These are phyloP conservation scores for Notechis scutatus DNA, from an alignment of 2,113 vertebrate species.

Conservation along the genomic window DNA sequence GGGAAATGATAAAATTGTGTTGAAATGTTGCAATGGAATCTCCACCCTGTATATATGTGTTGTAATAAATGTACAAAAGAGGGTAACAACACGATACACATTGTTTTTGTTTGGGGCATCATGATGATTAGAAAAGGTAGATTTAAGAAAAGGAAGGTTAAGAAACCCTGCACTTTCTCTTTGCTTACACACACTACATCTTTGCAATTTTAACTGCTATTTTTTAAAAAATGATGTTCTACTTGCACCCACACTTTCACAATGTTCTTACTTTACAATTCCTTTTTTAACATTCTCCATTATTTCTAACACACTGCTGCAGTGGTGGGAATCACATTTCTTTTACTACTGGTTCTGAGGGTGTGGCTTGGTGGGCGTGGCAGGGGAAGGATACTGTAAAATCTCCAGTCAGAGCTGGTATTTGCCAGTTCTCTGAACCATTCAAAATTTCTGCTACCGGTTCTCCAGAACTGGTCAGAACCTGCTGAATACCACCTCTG, in stretches of 20 bases:
- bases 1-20: background rate
- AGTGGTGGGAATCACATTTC: too few relatives aligned
- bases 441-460: too few relatives aligned
- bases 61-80: background rate
- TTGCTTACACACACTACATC: background rate
- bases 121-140: background rate
- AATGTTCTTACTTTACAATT: background rate
- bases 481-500: too few relatives aligned
- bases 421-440: too few relatives aligned
- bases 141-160: background rate
- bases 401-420: too few relatives aligned
- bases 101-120: background rate
- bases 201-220: background rate
- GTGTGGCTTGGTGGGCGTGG: too few relatives aligned
- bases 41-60: fast-evolving
- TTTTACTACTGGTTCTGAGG: too few relatives aligned
- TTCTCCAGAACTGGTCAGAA: too few relatives aligned
- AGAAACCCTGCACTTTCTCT: background rate
- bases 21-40: background rate
- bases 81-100: background rate
- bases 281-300: background rate
- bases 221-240: background rate
- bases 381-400: too few relatives aligned
- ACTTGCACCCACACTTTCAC: background rate
- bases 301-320: background rate